Base-by-base conservation (phyloP, 1,140 invertebrate genomes). In the Drosophila pallidifrons region DNA sequence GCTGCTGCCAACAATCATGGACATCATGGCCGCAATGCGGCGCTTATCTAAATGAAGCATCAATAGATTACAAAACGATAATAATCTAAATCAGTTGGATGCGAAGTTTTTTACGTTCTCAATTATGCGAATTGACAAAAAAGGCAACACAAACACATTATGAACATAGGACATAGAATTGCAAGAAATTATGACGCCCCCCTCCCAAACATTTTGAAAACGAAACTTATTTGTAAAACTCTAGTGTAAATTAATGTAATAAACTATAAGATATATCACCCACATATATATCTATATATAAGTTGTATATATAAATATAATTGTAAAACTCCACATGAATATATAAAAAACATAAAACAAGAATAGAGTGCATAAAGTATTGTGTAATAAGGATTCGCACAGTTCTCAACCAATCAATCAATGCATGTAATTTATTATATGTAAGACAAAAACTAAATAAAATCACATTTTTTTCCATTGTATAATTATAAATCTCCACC, bases 341-440 rank as follows among this genome's bases (percentile, higher is more conserved):
- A 32, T 15, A 30, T 30, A 13, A 13, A 8, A 6, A 32, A 30
- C 11, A 15, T 20, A 16, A 1, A 47, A 52, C 20, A 2, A 35
- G 1, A 16, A 16, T 16, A 16, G 16, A 16, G 16, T 16, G 32
- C 32, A 35, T 7, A 32, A 5, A 38, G 11, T 13, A 54, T 35
- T 51, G 45, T 51, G 49, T 51, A 54, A 54, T 57, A 58, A 58
- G 16, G 30, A 5, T 25, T 15, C 13, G 35, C 13, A 20, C 32
- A 41, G 1, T 5, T 28, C 20, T 4, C 11, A 32, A 32, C 1
- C 32, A 32, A 32, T 5, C 25, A 13, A 35, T 3, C 10, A 10
- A 57, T 57, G 11, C 54, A 57, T 57, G 54, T 57, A 57, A 57
- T 43, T 43, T 57, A 57, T 41, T 57, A 41, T 57, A 57, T 57